phyloP scores from a whole-genome alignment of 2,113 vertebrate genomes.

The Triplophysa tibetana region DNA sequence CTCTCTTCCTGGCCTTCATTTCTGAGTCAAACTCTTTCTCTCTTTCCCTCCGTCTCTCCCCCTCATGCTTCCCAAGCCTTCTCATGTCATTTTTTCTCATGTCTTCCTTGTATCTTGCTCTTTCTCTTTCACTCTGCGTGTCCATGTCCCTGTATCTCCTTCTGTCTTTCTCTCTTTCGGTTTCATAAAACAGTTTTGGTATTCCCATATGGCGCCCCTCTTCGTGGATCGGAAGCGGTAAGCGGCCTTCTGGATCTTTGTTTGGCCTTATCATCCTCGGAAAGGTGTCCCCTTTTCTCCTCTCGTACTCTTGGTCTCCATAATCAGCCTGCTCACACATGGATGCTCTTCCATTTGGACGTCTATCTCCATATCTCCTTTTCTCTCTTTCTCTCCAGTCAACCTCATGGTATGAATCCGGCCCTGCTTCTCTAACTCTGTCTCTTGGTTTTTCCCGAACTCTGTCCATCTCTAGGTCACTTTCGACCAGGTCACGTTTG shows the following conservation, averaged over 20 bases:
- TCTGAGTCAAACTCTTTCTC: constrained; percentile 47
- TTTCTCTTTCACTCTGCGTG: constrained; percentile 43
- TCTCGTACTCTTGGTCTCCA: constrained; percentile 34
- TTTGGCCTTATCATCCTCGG: constrained; percentile 60
- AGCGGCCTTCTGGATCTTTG: constrained; percentile 44
- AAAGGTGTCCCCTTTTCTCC: constrained; percentile 69
- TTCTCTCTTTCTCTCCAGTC: constrained; percentile 52
- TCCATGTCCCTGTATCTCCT: constrained; percentile 50
- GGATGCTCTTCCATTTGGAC: constrained; percentile 48
- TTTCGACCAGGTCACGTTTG: constrained; percentile 53
- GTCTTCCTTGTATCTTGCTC: constrained; percentile 51
- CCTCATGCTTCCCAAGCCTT: constrained; percentile 48
- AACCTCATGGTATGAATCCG: constrained; percentile 51
- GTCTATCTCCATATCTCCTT: constrained; percentile 41
- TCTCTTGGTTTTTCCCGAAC: constrained; percentile 49
- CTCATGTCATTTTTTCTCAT: constrained; percentile 48
- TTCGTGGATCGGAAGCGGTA: constrained; percentile 7
- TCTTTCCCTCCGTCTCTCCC: constrained; percentile 48
- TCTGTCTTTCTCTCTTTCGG: constrained; percentile 40
- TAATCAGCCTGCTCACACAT: constrained; percentile 39
- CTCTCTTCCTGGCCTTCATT: constrained; percentile 56
- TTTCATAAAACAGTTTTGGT: constrained; percentile 13
- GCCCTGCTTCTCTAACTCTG: constrained; percentile 52
- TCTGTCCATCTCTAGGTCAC: constrained; percentile 60
- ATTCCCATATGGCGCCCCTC: constrained; percentile 29